phyloP scores from a whole-genome alignment of 2,113 vertebrate species.

The Diadophis punctatus region DNA sequence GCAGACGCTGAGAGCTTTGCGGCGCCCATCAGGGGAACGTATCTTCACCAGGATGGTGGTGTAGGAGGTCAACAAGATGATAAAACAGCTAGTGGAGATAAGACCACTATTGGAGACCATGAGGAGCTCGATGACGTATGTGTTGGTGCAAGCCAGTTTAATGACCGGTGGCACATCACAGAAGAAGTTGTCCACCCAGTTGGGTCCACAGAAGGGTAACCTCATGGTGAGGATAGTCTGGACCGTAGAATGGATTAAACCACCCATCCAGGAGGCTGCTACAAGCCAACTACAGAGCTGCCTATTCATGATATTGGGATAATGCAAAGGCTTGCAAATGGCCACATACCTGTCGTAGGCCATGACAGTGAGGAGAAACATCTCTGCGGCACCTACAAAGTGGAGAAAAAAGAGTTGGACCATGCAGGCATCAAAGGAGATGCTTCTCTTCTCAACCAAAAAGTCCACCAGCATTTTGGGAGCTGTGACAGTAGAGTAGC shows the following conservation, averaged over 20 bases:
- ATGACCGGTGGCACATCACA: slow-evolving; percentile 62
- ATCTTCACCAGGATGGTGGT: slow-evolving; percentile 28
- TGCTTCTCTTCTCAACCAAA: slow-evolving; percentile 26
- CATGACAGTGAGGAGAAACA: slow-evolving; percentile 62
- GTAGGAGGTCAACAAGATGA: slow-evolving; percentile 54
- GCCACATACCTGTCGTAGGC: slow-evolving; percentile 61
- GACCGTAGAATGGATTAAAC: slow-evolving; percentile 56
- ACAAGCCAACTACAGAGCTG: slow-evolving; percentile 37
- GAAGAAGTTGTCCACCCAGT: slow-evolving; percentile 58
- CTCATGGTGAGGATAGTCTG: slow-evolving; percentile 43
- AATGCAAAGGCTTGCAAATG: slow-evolving; percentile 60
- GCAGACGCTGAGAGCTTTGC: slow-evolving; percentile 40
- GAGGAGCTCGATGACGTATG: slow-evolving; percentile 51
- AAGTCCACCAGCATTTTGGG: slow-evolving; percentile 58
- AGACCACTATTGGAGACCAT: slow-evolving; percentile 60
- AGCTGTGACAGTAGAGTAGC: slow-evolving; percentile 51
- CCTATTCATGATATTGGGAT: slow-evolving; percentile 50
- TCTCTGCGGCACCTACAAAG: slow-evolving; percentile 57
- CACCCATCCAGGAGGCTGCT: slow-evolving; percentile 49
- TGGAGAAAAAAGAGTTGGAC: slow-evolving; percentile 64
- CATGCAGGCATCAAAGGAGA: slow-evolving; percentile 56
- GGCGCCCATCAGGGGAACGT: neutral
- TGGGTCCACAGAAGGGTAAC: slow-evolving; percentile 59
- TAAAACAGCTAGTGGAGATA: slow-evolving; percentile 53
- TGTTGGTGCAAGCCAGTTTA: slow-evolving; percentile 56